Evolutionary conservation across 2,888 invertebrate species (phyloP), one percentile per base, ranked within the genome.

Genomic region (Exephanes ischioxanthus): DNA sequence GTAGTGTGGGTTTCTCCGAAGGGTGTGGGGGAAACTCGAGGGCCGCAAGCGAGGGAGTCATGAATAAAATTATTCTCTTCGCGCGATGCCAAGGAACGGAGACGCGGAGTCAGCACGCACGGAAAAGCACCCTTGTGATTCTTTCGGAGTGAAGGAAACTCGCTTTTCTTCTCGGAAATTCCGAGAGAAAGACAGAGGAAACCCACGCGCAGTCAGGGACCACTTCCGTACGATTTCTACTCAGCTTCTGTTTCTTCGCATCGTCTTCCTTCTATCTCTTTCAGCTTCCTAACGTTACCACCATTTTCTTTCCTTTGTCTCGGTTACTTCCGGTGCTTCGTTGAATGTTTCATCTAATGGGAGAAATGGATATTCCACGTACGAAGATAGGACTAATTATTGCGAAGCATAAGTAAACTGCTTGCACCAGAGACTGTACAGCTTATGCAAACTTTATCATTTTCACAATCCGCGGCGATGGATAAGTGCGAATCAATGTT

Each of bases 1-100:
- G 53, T n/a, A 19, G 19, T 16, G 53, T n/a, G 4, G 61, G n/a
- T 30, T 58, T 16, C 67, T 45, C 58, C 72, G 41, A 37, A 71
- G 70, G 79, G 79, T 55, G 61, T 30, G 61, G 61, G 61, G 33
- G 33, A 75, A 80, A 70, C 67, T 75, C 75, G 53, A 70, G 83
- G 14, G 53, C 53, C 79, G 53, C 33, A 51, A 68, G 70, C 51
- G 75, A 63, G 70, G 37, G 79, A 84, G 70, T 70, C 79, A 80
- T 84, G 83, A 84, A 84, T 84, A 84, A 84, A 84, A 80, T 84
- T 75, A 84, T 84, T 75, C 61, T 48, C 75, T 61, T 70, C 41
- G 61, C n/a, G 68, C 51, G 41, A 72, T 11, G 16, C 48, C 48
- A 14, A 72, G 37, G 55, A 58, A 33, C 37, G 37, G 48, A 73